A percentile compares a stretch with the other conserved stretches of the same genome.
These are phyloP conservation scores for Hylaeus volcanicus DNA, from an alignment of 1,140 invertebrate genomes.

Conservation along the genomic window DNA sequence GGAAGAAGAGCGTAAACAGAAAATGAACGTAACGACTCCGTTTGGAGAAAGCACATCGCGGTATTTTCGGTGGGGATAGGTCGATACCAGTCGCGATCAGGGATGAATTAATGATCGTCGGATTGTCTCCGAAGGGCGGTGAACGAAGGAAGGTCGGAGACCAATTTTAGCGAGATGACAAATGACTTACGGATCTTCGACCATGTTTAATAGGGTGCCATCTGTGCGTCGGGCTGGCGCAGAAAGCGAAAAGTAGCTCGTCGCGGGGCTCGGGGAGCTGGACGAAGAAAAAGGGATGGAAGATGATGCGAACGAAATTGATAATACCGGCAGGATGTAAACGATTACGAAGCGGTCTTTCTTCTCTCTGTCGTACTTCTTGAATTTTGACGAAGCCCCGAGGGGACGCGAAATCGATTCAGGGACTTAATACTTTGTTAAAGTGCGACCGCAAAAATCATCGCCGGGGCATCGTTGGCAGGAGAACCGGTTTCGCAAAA, in stretches of 20 bases:
- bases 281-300: slow-evolving; percentile 24
- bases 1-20: background rate
- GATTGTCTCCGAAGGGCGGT: slow-evolving; percentile 58
- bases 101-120: slow-evolving; percentile 57
- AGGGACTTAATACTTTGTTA: slow-evolving; percentile 63
- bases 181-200: slow-evolving; percentile 63
- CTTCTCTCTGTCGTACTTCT: slow-evolving; percentile 45
- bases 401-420: slow-evolving; percentile 64
- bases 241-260: slow-evolving; percentile 59
- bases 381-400: slow-evolving; percentile 57
- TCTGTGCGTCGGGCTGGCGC: slow-evolving; percentile 56
- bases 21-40: slow-evolving; percentile 14
- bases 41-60: slow-evolving; percentile 34
- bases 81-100: slow-evolving; percentile 53
- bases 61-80: slow-evolving; percentile 22
- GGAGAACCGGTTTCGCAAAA: slow-evolving; percentile 68
- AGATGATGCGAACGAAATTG: slow-evolving; percentile 72
- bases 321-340: slow-evolving; percentile 71
- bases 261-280: slow-evolving; percentile 28
- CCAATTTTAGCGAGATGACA: slow-evolving; percentile 67
- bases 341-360: slow-evolving; percentile 63
- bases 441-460: slow-evolving; percentile 64
- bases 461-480: slow-evolving; percentile 21
- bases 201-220: slow-evolving; percentile 65
- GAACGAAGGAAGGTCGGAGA: slow-evolving; percentile 49